Base-by-base conservation (phyloP, 2,888 invertebrate species). In the Scaptomyza tumidula region DNA sequence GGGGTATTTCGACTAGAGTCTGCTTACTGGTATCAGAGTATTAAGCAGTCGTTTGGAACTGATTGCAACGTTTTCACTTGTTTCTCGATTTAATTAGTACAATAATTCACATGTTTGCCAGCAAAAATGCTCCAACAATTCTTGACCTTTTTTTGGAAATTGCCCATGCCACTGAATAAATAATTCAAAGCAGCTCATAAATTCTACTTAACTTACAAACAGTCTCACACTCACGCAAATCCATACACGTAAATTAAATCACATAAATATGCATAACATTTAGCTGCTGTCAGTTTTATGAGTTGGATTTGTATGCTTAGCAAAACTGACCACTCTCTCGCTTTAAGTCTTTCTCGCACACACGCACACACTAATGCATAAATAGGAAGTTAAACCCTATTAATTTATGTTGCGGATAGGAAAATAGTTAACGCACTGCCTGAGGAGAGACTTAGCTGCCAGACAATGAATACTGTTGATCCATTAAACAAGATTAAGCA, bases 401-500 rank as follows among this genome's bases (percentile, higher is more conserved):
- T 83, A 86, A 83, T 83, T 83, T 86, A 83, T 86, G 83, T 66
- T 72, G 37, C 52, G 68, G 59, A 72, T 71, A 60, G 56, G 50
- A 79, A 85, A 79, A 65, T 82, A 71, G 77, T 68, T 72, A 67
- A 57, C 54, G 63, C 62, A 41, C 16, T 4, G 56, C 33, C 61
- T n/a, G 44, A 44, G 44, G 6, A 24, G 27, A 35, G 44, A 57
- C 64, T 63, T 68, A 62, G 63, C 66, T 41, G n/a, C 43, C 14
- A 29, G 33, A 44, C 64, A 67, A 52, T 71, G 64, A 71, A 65
- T 63, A 72, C 75, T 67, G 71, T 71, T 74, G 73, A 86, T 77
- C 61, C 78, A 71, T 79, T 83, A 66, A 86, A 68, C 67, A 68
- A 71, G 88, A 84, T 88, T 84, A 88, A 71, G 71, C 56, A 86